Percentiles rank a stretch among this genome's conserved stretches.
Conservation (phyloP, 2,113 vertebrate species). For the Clupea harengus region DNA sequence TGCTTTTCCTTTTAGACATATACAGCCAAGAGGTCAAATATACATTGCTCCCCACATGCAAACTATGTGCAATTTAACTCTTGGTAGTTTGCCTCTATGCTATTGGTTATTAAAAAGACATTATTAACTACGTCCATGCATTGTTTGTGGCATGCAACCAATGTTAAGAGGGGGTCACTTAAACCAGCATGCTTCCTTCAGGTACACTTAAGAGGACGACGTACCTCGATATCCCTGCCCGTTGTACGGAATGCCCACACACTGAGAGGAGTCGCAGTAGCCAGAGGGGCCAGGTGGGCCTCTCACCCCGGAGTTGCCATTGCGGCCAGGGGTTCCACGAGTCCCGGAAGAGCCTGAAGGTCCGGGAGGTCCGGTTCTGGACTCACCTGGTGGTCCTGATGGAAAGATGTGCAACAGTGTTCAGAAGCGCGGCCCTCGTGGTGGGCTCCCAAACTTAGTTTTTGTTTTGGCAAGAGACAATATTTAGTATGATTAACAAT, state of each 20-base stretch:
- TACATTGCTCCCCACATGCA: background rate
- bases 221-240: constrained; percentile 95
- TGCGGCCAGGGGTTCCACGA: constrained; percentile 87
- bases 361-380: constrained; percentile 85
- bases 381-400: constrained; percentile 87
- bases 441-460: background rate
- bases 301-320: constrained; percentile 82
- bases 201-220: constrained; percentile 59
- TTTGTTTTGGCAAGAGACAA: background rate
- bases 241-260: constrained; percentile 94
- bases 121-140: constrained; percentile 21
- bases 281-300: constrained; percentile 88
- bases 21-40: background rate
- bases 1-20: background rate
- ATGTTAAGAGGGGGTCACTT: constrained; percentile 26
- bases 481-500: constrained; percentile 6
- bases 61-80: background rate
- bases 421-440: background rate
- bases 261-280: constrained; percentile 98
- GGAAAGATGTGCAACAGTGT: background rate
- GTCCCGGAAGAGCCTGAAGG: constrained; percentile 81
- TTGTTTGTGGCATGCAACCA: constrained; percentile 32
- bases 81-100: background rate
- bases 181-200: constrained; percentile 38
- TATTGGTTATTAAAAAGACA: constrained; percentile 4